phyloP scores from a whole-genome alignment of 1,140 invertebrate species.

The Amphibalanus amphitrite region DNA sequence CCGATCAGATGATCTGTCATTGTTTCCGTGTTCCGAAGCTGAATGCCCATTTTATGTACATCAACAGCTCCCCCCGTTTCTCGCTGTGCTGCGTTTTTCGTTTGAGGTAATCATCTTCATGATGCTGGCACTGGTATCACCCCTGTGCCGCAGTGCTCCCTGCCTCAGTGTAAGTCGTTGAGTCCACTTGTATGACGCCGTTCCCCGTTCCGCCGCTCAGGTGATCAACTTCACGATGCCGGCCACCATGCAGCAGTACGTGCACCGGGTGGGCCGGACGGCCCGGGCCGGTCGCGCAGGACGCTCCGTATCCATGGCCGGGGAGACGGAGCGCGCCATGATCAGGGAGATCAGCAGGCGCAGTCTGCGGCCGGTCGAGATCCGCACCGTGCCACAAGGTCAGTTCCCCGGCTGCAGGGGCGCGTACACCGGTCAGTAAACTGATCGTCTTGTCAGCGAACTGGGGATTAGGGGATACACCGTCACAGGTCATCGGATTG shows the following conservation, averaged over 20 bases:
- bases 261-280: conserved; percentile 85
- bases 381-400: conserved; percentile 62
- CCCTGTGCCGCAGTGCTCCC: too few species aligned
- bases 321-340: conserved; percentile 72
- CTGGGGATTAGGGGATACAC: too few species aligned
- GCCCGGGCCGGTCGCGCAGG: conserved; percentile 77
- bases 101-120: too few species aligned
- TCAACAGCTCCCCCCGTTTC: too few species aligned
- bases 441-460: too few species aligned
- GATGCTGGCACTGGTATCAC: too few species aligned
- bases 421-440: too few species aligned
- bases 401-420: not conserved
- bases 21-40: too few species aligned
- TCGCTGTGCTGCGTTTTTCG: too few species aligned
- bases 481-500: too few species aligned
- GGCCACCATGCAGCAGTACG: conserved; percentile 81
- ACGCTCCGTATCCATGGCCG: conserved; percentile 82
- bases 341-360: conserved; percentile 82
- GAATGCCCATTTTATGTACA: too few species aligned
- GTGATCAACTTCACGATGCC: conserved; percentile 94
- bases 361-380: conserved; percentile 58
- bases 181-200: conserved; percentile 4
- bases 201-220: conserved; percentile 21
- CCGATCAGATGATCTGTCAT: too few species aligned
- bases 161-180: conserved; percentile 7